A percentile compares a stretch with the other conserved stretches of the same genome.
These are phyloP conservation scores for Leptopterna dolabrata DNA, from an alignment of 2,888 invertebrate species.

Conservation along the genomic window DNA sequence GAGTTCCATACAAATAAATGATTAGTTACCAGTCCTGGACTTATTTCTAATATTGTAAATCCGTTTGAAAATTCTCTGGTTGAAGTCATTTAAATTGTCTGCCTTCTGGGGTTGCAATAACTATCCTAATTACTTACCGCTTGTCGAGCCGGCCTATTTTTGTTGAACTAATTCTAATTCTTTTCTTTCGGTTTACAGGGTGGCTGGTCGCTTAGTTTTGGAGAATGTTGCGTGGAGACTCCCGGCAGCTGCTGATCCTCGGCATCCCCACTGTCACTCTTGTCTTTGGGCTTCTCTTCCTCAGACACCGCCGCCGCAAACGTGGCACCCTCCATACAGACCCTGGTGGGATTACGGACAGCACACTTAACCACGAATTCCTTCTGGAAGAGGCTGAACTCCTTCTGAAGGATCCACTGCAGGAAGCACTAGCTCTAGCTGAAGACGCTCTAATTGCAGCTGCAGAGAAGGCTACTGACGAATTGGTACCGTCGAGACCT, in stretches of 20 bases:
- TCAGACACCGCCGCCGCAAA: constrained; percentile 58
- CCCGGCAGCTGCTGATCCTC: constrained; percentile 51
- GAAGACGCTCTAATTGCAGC: background rate
- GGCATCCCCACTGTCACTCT: constrained; percentile 57
- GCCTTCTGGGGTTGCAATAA: too few relatives aligned
- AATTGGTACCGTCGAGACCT: background rate
- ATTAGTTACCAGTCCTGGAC: too few relatives aligned
- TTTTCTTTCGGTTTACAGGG: constrained; percentile 23
- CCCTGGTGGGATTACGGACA: constrained; percentile 50
- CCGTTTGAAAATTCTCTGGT: too few relatives aligned
- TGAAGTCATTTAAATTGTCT: too few relatives aligned
- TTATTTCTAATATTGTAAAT: too few relatives aligned
- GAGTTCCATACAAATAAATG: too few relatives aligned
- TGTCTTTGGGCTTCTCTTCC: constrained; percentile 58
- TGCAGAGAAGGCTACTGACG: background rate
- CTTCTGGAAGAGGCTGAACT: background rate
- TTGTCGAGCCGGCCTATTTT: too few relatives aligned
- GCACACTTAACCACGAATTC: constrained; percentile 40
- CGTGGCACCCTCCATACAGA: constrained; percentile 57
- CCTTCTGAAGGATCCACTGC: background rate
- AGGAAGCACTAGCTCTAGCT: background rate
- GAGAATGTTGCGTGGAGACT: constrained; percentile 58
- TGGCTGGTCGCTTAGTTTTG: constrained; percentile 54
- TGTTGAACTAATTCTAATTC: background rate
- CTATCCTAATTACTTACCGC: too few relatives aligned